Base-by-base conservation (phyloP, 2,113 vertebrate species). In the Ailuropoda melanoleuca region DNA sequence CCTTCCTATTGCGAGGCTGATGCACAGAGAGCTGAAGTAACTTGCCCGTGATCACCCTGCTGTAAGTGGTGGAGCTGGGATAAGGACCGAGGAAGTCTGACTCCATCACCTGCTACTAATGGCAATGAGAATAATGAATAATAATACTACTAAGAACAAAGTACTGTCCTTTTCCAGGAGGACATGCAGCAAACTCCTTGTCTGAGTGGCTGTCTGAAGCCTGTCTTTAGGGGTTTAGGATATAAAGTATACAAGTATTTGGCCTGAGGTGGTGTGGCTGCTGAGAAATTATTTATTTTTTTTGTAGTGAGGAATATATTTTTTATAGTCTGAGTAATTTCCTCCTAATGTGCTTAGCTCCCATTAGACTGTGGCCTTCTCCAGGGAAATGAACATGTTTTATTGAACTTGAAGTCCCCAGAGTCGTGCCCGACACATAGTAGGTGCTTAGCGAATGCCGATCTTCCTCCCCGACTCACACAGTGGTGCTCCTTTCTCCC, bases 261-360 rank as follows among this genome's bases (percentile, higher is more conserved):
- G 68, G 48, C 55, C 21, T 13, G 43, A 91, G 89, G 86, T 43
- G 72, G 39, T 66, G 24, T 53, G 24, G 46, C 93, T 72, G 48
- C 43, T 97, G 46, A 89, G 93, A 91, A 86, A 60, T 17, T 86
- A 13, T n/a, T 14, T 56, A 13, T 82, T 86, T 92, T 96, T 56
- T 80, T 55, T 56, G 39, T 80, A 60, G 37, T 56, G 31, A 43
- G 29, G 72, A 97, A 43, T 90, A 58, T 19, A 55, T 75, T 94
- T 97, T 97, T 96, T 92, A 94, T 94, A 84, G 92, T 94, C 80
- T 64, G 86, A 96, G 18, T 88, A 94, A 92, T 94, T 88, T 68
- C 24, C 70, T 95, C 70, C n/a, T 92, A 77, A 39, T 50, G 60
- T 66, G 70, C 53, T 94, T 84, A 37, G 26, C 88, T 23, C 15